Evolutionary conservation across 35 echinoderm and acorn worm species (phyloP).

Genomic region (Heliocidaris tuberculata): DNA sequence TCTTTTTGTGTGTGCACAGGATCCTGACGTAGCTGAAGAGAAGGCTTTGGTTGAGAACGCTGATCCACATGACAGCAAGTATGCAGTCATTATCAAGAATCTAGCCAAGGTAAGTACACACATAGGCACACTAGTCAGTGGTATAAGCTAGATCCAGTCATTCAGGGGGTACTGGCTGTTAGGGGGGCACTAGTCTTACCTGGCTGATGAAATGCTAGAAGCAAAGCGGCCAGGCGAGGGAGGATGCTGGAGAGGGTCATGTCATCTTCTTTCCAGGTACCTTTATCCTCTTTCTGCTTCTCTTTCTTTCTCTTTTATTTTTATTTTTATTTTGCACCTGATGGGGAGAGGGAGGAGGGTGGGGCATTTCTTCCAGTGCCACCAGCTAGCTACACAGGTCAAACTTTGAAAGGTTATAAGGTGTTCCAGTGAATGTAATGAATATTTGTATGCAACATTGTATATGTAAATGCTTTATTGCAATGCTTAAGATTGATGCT

Average conservation of each 20-base stretch:
- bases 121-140: background rate
- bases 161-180: background rate
- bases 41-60: conserved; percentile 60
- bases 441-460: no score
- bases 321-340: background rate
- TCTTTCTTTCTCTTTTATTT: background rate
- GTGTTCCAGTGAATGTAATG: no score
- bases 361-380: no score
- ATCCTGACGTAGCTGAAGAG: conserved; percentile 79
- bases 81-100: conserved; percentile 85
- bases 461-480: no score
- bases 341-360: no score
- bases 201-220: background rate
- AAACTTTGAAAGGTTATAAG: no score
- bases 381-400: no score
- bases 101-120: conserved; percentile 77
- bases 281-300: background rate
- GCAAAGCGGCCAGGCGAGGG: background rate
- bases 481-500: no score
- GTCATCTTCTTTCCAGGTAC: background rate
- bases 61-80: conserved; percentile 42
- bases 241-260: background rate
- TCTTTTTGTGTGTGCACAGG: conserved; percentile 43
- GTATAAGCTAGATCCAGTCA: background rate
- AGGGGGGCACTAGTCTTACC: background rate